Conservation (phyloP, 30 jellyfish, hydroid and myxozoan species). For the Aurelia sp. region DNA sequence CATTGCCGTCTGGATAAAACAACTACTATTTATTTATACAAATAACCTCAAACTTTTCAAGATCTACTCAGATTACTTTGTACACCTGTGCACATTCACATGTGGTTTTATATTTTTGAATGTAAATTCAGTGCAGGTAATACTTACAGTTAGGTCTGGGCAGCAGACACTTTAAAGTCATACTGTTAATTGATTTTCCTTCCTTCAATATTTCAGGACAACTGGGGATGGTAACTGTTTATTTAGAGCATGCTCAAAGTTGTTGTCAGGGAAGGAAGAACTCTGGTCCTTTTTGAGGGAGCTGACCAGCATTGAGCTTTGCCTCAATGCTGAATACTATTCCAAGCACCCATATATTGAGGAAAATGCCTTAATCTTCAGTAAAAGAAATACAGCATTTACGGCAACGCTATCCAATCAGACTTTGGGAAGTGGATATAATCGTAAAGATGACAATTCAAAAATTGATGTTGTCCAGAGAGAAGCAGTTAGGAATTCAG, state of each 20-base stretch:
- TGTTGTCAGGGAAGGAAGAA: constrained; percentile 21
- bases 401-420: background rate
- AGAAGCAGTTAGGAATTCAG: constrained; percentile 23
- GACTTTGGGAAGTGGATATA: constrained; percentile 22
- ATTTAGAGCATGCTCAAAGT: constrained; percentile 31
- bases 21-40: too few relatives aligned
- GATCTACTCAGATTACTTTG: too few relatives aligned
- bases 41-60: too few relatives aligned
- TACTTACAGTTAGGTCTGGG: too few relatives aligned
- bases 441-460: background rate
- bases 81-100: too few relatives aligned
- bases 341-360: constrained; percentile 16
- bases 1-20: too few relatives aligned
- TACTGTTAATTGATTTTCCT: too few relatives aligned
- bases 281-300: constrained; percentile 41
- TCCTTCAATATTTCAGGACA: too few relatives aligned
- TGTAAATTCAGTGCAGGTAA: too few relatives aligned
- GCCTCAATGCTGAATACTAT: constrained; percentile 20
- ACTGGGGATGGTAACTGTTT: constrained; percentile 36
- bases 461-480: background rate
- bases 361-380: constrained; percentile 6
- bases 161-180: too few relatives aligned
- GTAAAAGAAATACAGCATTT: constrained; percentile 9
- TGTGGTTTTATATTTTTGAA: too few relatives aligned
- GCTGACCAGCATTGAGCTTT: constrained; percentile 21